These are phyloP conservation scores for Cirrhinus mrigala DNA, from an alignment of 2,797 vertebrate genomes.

Conservation along the genomic window DNA sequence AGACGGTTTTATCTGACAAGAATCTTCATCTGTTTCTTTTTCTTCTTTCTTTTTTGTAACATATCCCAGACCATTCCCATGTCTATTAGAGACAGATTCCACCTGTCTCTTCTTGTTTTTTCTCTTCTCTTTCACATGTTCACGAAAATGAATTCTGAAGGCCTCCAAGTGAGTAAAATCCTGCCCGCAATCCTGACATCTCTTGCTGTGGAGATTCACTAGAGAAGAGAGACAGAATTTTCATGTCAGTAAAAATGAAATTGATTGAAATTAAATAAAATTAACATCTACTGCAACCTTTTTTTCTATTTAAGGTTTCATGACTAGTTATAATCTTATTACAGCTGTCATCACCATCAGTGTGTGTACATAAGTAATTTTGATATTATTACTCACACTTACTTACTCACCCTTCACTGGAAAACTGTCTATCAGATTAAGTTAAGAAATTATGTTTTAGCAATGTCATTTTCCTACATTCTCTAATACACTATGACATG, in stretches of 20 bases:
- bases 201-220: slow-evolving; percentile 60
- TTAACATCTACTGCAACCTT: no score
- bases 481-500: neutral
- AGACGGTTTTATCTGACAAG: slow-evolving; percentile 21
- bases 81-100: neutral
- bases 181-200: slow-evolving; percentile 69
- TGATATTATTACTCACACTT: neutral
- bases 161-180: slow-evolving; percentile 59
- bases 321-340: neutral
- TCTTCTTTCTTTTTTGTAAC: neutral
- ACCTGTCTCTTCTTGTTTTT: neutral
- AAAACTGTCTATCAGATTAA: neutral
- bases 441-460: neutral
- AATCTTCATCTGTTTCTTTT: neutral
- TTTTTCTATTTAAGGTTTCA: neutral
- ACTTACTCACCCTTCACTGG: no score
- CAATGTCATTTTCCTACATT: neutral
- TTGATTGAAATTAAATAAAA: no score
- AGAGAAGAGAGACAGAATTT: slow-evolving; percentile 27
- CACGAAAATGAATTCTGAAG: slow-evolving; percentile 67
- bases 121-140: slow-evolving; percentile 40
- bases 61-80: neutral
- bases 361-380: neutral
- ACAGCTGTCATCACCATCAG: neutral
- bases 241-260: slow-evolving; percentile 2